Conservation (phyloP, 2,797 vertebrate species). For the Brotula barbata region DNA sequence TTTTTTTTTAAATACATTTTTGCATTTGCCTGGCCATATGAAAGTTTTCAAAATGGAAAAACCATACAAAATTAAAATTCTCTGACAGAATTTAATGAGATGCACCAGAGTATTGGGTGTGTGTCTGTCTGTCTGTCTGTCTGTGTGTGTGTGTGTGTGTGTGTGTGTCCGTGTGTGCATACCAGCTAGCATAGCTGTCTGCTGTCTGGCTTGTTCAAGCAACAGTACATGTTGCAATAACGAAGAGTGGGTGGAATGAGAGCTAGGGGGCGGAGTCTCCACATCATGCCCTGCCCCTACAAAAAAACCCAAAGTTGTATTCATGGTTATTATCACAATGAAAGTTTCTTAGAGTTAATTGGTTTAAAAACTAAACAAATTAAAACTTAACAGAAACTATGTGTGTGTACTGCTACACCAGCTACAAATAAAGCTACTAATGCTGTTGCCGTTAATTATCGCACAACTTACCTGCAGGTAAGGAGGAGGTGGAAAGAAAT, state of each 20-base stretch:
- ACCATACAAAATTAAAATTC: no score
- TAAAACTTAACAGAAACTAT: no score
- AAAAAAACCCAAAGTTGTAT: conserved; percentile 5
- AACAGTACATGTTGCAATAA: conserved; percentile 92
- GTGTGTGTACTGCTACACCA: no score
- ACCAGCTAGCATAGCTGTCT: conserved; percentile 89
- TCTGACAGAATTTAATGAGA: no score
- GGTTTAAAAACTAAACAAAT: not conserved
- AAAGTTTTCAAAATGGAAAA: no score
- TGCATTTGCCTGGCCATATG: no score
- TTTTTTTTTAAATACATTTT: no score
- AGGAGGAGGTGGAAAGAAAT: conserved; percentile 90
- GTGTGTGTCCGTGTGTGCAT: conserved; percentile 12
- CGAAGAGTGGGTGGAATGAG: conserved; percentile 85
- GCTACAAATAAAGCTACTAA: not conserved
- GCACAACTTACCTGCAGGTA: conserved; percentile 77
- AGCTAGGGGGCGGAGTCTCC: conserved; percentile 73
- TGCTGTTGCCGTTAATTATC: no score
- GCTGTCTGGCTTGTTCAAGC: conserved; percentile 92
- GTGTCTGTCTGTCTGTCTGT: conserved; percentile 1
- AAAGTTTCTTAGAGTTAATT: no score
- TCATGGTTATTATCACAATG: not conserved
- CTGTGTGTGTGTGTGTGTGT: not conserved
- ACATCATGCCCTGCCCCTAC: conserved; percentile 83
- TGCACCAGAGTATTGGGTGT: no score